Percentiles rank a stretch among this genome's conserved stretches.
phyloP scores from a whole-genome alignment of 2,113 vertebrate genomes.

The Gambusia affinis region DNA sequence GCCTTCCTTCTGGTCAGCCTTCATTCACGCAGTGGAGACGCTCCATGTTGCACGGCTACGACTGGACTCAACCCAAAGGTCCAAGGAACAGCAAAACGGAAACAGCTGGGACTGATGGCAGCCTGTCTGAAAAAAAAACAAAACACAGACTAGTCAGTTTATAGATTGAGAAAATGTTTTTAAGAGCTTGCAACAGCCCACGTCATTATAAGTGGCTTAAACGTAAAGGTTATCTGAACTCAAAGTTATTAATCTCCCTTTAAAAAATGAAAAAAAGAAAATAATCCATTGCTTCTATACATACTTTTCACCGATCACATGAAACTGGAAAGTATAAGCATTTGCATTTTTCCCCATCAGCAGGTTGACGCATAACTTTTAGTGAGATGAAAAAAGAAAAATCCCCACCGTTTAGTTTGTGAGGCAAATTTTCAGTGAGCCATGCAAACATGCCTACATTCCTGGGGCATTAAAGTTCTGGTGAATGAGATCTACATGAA shows the following conservation, averaged over 20 bases:
- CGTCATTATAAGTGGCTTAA: neutral
- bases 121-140: constrained; percentile 61
- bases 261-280: neutral
- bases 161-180: neutral
- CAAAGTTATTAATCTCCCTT: neutral
- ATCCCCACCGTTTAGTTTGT: neutral
- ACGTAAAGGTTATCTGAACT: neutral
- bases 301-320: neutral
- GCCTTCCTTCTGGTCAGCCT: constrained; percentile 78
- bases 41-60: constrained; percentile 71
- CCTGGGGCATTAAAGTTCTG: neutral
- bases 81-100: constrained; percentile 8
- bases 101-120: constrained; percentile 24
- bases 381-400: neutral
- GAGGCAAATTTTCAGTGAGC: neutral
- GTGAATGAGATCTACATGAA: neutral
- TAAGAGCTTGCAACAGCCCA: neutral
- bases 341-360: neutral
- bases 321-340: neutral
- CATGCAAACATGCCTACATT: neutral
- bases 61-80: constrained; percentile 23
- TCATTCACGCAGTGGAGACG: constrained; percentile 57
- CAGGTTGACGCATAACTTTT: neutral
- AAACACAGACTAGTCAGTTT: constrained; percentile 39
- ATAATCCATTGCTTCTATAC: neutral